phyloP scores from a whole-genome alignment of 30 jellyfish, hydroid and myxozoan genomes.

The Hydra vulgaris region DNA sequence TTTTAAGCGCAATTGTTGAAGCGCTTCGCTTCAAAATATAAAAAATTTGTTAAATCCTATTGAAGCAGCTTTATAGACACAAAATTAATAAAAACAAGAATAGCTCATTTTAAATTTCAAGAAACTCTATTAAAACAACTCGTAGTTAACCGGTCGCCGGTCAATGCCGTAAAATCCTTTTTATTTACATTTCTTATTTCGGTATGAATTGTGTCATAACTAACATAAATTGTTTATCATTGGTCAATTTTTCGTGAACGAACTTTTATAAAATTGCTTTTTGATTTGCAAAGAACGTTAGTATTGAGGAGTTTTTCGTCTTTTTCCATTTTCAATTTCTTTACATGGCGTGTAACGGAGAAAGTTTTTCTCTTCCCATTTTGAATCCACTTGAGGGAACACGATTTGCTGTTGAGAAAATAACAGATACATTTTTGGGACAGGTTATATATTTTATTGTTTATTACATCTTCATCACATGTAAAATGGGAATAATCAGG shows the following conservation, averaged over 20 bases:
- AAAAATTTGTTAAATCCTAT: too few species aligned
- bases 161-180: not conserved
- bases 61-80: too few species aligned
- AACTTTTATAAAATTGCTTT: not conserved
- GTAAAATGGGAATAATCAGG: constrained; percentile 3
- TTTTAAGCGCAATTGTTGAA: too few species aligned
- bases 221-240: not conserved
- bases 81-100: too few species aligned
- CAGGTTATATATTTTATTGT: not conserved
- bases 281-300: not conserved
- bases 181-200: not conserved
- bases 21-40: too few species aligned
- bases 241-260: not conserved
- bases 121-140: too few species aligned
- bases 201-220: too few species aligned
- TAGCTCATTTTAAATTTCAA: too few species aligned
- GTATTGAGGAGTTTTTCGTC: not conserved
- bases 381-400: constrained; percentile 19
- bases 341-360: constrained; percentile 20
- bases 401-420: constrained; percentile 20
- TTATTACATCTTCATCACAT: not conserved
- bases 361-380: constrained; percentile 15
- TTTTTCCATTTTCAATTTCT: not conserved
- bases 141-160: too few species aligned
- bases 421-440: constrained; percentile 23